These are phyloP conservation scores for Otis tarda DNA, from an alignment of 2,113 vertebrate genomes.

Conservation along the genomic window DNA sequence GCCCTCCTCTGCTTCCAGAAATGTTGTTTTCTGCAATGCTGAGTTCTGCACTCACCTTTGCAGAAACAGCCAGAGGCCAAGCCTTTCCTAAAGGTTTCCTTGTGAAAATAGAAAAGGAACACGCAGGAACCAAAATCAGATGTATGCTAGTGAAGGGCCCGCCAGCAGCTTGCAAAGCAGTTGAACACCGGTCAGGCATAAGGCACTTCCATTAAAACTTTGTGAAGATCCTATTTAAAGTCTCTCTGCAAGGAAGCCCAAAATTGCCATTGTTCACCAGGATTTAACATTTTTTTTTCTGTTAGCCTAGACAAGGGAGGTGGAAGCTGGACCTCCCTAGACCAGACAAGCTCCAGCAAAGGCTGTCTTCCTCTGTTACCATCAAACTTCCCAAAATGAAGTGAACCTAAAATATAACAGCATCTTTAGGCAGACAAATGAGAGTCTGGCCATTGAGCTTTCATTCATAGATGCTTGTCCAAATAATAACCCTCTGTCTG, in stretches of 20 bases:
- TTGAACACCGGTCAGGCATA: background rate
- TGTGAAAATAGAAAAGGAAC: background rate
- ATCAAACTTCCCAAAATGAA: slow-evolving; percentile 49
- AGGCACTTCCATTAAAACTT: background rate
- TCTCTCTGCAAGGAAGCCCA: background rate
- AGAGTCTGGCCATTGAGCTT: slow-evolving; percentile 1
- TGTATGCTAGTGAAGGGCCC: background rate
- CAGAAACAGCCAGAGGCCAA: background rate
- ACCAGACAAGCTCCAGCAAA: background rate
- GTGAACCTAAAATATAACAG: slow-evolving; percentile 54
- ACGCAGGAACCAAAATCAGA: background rate
- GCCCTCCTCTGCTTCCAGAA: background rate
- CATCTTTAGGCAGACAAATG: slow-evolving; percentile 30
- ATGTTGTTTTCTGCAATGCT: background rate
- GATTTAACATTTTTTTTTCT: background rate
- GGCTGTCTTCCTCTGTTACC: slow-evolving; percentile 39
- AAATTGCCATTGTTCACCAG: background rate
- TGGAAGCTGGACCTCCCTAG: background rate
- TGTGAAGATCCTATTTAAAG: background rate
- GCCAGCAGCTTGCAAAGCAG: background rate
- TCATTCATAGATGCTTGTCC: slow-evolving; percentile 12
- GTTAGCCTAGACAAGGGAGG: background rate
- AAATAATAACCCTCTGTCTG: slow-evolving; percentile 45
- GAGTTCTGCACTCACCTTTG: background rate
- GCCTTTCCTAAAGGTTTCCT: background rate